Base-by-base conservation (phyloP, 2,113 vertebrate genomes). In the Trematocara unimaculatum region DNA sequence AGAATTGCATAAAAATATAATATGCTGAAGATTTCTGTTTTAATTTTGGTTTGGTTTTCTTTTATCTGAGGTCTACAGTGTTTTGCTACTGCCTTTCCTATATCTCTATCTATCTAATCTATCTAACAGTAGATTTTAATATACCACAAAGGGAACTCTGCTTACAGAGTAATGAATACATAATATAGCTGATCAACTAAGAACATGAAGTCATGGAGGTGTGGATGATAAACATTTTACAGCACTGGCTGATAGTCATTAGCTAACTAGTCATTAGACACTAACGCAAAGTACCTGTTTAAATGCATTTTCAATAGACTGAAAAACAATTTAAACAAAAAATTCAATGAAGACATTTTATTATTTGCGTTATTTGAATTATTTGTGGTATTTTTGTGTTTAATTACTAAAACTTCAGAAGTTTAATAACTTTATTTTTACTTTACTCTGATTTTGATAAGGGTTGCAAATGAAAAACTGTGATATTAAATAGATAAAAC, bases 231-330 rank as follows among this genome's bases (percentile, higher is more conserved):
- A 49, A 74, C 23, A 29, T 31, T 31, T 49, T 74, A 31, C 70
- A 74, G 70, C 42, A 12, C 15, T 47, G 23, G 14, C 23, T 74
- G 67, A 74, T 74, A 29, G 40, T 74, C 14, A 33, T n/a, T 38
- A 4, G 60, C 10, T n/a, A 11, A 20, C 33, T 40, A 67, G 18
- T 67, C 4, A 74, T 49, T 11, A 0, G 26, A 18, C 26, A 5
- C 70, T 47, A 74, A 47, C 0, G 4, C 23, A 49, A 47, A 49
- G 14, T 74, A 29, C 0, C 1, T 11, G 2, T 47, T 47, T 11
- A 29, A 74, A 29, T 3, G 13, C 8, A 51, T 51, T 49, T 51
- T 51, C 26, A 51, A 3, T n/a, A 13, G 6, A 31, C 26, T 31
- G 72, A 77, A 77, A 77, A 51, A 7, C 10, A 51, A 31, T 49